Conservation (phyloP, 2,888 invertebrate species). For the Sympetrum striolatum region DNA sequence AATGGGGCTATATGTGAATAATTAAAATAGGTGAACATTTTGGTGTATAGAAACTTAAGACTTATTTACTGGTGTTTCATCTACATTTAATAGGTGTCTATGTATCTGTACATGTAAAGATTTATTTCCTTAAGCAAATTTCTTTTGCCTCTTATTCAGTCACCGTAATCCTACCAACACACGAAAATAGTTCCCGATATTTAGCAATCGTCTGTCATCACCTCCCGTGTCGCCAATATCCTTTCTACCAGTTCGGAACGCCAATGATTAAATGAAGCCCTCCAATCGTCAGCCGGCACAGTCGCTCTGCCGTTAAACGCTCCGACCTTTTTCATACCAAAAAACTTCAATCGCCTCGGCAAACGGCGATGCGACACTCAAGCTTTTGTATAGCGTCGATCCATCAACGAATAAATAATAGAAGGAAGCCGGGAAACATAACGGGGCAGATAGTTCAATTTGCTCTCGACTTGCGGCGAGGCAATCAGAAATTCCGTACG, state of each 20-base stretch:
- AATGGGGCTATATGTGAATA: too few relatives aligned
- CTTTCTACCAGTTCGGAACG: not conserved
- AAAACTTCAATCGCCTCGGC: not conserved
- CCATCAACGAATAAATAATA: not conserved
- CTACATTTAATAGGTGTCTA: too few relatives aligned
- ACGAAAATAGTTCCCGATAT: too few relatives aligned
- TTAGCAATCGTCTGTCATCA: too few relatives aligned
- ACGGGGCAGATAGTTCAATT: not conserved
- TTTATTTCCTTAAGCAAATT: too few relatives aligned
- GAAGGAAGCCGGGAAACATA: not conserved
- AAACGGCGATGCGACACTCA: not conserved
- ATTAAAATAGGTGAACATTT: too few relatives aligned
- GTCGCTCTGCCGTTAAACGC: not conserved
- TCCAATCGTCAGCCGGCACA: not conserved
- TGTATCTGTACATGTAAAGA: too few relatives aligned
- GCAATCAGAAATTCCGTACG: conserved; percentile 6
- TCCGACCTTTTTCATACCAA: not conserved
- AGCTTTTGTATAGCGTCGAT: not conserved
- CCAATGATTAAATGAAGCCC: not conserved
- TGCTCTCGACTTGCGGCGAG: not conserved
- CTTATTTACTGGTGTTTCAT: too few relatives aligned
- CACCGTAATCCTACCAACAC: too few relatives aligned
- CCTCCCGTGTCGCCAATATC: too few relatives aligned
- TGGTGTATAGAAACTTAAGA: too few relatives aligned
- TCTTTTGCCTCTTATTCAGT: too few relatives aligned